Base-by-base conservation (phyloP, 2,797 vertebrate genomes). In the Dallia pectoralis region DNA sequence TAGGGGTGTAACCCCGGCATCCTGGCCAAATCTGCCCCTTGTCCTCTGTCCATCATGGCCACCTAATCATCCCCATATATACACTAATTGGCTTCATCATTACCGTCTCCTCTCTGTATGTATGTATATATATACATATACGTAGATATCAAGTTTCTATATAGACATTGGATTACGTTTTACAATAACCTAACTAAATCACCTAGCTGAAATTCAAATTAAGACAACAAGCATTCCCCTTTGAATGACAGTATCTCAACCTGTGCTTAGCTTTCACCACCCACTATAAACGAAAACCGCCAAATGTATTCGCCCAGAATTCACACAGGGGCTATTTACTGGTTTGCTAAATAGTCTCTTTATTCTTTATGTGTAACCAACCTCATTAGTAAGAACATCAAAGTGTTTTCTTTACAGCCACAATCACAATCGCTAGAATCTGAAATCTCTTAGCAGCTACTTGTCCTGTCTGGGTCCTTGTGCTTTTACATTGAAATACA, bases 311-410 rank as follows among this genome's bases (percentile, higher is more conserved):
- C 72, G 78, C 72, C 66, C 66, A 53, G 44, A 74, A 76, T 70
- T 15, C 53, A 53, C 61, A 61, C 47, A 51, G 29, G 29, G 66
- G 18, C 67, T 69, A 69, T 69, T 74, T 47, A 29, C 49, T 48
- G 16, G 56, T 77, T 62, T 56, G 32, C 48, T 69, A 59, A 16
- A 30, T 33, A 47, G 36, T 61, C 47, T 16, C 12, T 69, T 49
- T 72, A 22, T 59, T 16, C 12, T 69, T 49, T 72, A 22, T 59
- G 40, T 70, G 62, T 70, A 75, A 79, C 49, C 69, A 71, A 69
- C 69, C 75, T 80, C 72, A 74, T 82, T 82, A 79, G 66, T 63
- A 16, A 27, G 51, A 72, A 74, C 75, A 81, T 77, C 74, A 80
- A 80, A 80, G 82, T 40, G 48, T 69, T 62, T 48, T 71, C 32